These are phyloP conservation scores for Acrossocheilus wenchowensis DNA, from an alignment of 2,797 vertebrate genomes.

Conservation along the genomic window DNA sequence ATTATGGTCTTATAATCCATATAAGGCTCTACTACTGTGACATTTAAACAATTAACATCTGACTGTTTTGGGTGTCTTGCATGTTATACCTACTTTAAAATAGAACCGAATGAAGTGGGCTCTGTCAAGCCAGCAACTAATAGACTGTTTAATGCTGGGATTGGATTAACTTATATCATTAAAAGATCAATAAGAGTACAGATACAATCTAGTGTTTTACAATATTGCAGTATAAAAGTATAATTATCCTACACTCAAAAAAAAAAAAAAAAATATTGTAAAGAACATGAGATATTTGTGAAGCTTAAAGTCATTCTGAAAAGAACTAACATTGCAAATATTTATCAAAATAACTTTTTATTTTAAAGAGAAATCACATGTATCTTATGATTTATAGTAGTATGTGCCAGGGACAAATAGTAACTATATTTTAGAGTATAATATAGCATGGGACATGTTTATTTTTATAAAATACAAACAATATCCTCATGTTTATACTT, in stretches of 20 bases:
- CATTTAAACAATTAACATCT: constrained; percentile 56
- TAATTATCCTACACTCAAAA: constrained; percentile 69
- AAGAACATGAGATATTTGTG: constrained; percentile 68
- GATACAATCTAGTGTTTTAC: constrained; percentile 68
- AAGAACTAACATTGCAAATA: constrained; percentile 69
- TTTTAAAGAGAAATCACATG: constrained; percentile 72
- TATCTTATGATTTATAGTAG: constrained; percentile 80
- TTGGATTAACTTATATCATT: constrained; percentile 55
- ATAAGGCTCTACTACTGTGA: constrained; percentile 14
- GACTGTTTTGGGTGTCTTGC: constrained; percentile 65
- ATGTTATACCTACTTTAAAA: constrained; percentile 65
- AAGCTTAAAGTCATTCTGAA: constrained; percentile 70
- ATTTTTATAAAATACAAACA: constrained; percentile 82
- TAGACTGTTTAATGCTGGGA: constrained; percentile 59
- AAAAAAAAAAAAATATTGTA: constrained; percentile 69
- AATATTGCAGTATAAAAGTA: constrained; percentile 65
- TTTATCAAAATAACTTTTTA: constrained; percentile 72
- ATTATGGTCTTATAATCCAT: constrained; percentile 16
- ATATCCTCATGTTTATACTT: constrained; percentile 69
- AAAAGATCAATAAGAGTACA: constrained; percentile 54
- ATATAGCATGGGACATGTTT: constrained; percentile 83
- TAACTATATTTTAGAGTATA: constrained; percentile 83
- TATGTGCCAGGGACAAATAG: constrained; percentile 80
- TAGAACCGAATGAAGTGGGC: constrained; percentile 60
- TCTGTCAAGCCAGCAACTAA: constrained; percentile 46